Evolutionary conservation across 2,797 vertebrate species (phyloP), one percentile per base, ranked within the genome.

Genomic region (Galaxias olidus): DNA sequence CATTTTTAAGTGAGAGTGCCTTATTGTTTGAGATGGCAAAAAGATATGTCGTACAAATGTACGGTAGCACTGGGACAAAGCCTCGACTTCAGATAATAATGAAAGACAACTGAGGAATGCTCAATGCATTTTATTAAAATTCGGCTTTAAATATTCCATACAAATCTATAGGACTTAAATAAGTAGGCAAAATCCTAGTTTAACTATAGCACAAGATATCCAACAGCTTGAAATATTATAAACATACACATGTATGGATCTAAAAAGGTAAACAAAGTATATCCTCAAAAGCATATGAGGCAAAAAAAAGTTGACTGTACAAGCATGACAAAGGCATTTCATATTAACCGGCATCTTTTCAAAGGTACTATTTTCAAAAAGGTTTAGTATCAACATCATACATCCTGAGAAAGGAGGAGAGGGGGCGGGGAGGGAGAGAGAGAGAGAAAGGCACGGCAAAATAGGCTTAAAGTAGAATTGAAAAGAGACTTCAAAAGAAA

Each of bases 261-360:
- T 44, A 48, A 74, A 47, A 61, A 49, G 20, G 64, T 66, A 73
- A 73, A 71, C 67, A 79, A 79, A 62, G 68, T 63, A 65, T 47
- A 61, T 58, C 68, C 71, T 68, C 30, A 42, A 47, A 49, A 46
- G 67, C 52, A 68, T 65, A 59, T 52, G 60, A 19, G 30, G 4
- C 7, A 43, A 42, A 51, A 42, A 51, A 51, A 8, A 13, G 8
- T 48, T 42, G 17, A 51, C 47, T 61, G 59, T 51, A 61, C 59
- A 61, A 42, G 48, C 30, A 11, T 41, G 48, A 61, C 60, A 18
- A 14, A 51, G 17, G 49, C n/a, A 17, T 41, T 48, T 12, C 51
- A 41, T 40, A 17, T 49, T 4, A 52, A 62, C 60, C 48, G 7
- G 13, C n/a, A n/a, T 14, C 58, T 59, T 20, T 10, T 19, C 12